These are phyloP conservation scores for Clarias laeviceps DNA, from an alignment of 2,797 vertebrate genomes.

Conservation along the genomic window DNA sequence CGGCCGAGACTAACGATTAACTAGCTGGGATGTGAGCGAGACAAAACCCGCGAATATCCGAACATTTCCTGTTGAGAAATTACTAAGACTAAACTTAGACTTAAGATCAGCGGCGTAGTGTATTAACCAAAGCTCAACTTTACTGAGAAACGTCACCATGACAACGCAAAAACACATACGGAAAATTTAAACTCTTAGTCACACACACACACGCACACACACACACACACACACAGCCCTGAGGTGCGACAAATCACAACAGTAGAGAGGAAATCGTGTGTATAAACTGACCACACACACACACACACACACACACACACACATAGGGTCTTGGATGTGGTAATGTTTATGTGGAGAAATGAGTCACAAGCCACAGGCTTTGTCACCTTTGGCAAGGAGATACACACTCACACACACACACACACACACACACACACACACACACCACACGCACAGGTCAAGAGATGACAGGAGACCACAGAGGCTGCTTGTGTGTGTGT, in stretches of 20 bases:
- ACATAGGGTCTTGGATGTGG: constrained; percentile 12
- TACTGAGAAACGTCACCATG: not conserved
- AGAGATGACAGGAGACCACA: too few relatives aligned
- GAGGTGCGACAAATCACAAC: constrained; percentile 13
- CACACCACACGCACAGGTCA: constrained; percentile 2
- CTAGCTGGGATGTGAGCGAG: not conserved
- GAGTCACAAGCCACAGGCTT: constrained; percentile 49
- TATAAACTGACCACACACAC: constrained; percentile 1
- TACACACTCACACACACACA: constrained; percentile 44
- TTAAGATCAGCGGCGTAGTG: not conserved
- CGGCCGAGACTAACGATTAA: not conserved
- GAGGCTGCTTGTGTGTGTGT: not conserved
- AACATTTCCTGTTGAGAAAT: not conserved
- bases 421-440: constrained; percentile 24
- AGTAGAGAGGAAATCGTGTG: not conserved
- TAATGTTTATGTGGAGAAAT: constrained; percentile 40
- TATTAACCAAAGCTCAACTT: not conserved
- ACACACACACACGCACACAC: not conserved
- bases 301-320: not conserved
- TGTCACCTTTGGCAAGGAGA: constrained; percentile 41
- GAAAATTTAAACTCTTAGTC: not conserved
- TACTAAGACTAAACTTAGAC: not conserved
- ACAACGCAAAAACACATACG: not conserved
- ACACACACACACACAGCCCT: not conserved
- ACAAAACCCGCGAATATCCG: not conserved